phyloP scores from a whole-genome alignment of 2,113 vertebrate species.

The Zosterops hypoxanthus region DNA sequence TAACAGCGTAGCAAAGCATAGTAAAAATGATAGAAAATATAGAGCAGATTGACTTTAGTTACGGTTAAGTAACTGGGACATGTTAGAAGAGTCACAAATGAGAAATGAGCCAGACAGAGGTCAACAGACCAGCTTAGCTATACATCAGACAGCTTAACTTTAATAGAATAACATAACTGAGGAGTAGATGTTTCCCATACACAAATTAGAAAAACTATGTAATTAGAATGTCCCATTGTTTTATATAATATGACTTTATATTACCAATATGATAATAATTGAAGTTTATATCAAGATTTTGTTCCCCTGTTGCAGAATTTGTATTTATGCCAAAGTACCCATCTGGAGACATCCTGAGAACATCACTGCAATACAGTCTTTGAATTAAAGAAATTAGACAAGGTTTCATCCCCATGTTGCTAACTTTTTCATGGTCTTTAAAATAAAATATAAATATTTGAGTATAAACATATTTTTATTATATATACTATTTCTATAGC shows the following conservation, averaged over 20 bases:
- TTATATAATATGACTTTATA: background rate
- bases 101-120: slow-evolving; percentile 4
- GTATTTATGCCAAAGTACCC: background rate
- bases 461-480: background rate
- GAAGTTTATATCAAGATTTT: background rate
- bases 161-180: background rate
- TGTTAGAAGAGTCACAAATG: background rate
- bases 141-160: background rate
- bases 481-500: background rate
- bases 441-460: background rate
- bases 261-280: background rate
- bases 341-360: background rate
- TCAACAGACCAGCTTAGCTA: background rate
- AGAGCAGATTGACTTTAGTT: background rate
- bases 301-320: background rate
- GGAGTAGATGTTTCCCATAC: background rate
- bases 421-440: background rate
- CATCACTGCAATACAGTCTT: background rate
- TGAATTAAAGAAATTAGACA: background rate
- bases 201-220: background rate
- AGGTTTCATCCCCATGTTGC: background rate
- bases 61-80: background rate
- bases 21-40: slow-evolving; percentile 1
- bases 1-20: background rate
- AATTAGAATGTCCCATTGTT: background rate